Percentiles rank a stretch among this genome's conserved stretches.
These are phyloP conservation scores for Chloebia gouldiae DNA, from an alignment of 2,113 vertebrate genomes.

Conservation along the genomic window DNA sequence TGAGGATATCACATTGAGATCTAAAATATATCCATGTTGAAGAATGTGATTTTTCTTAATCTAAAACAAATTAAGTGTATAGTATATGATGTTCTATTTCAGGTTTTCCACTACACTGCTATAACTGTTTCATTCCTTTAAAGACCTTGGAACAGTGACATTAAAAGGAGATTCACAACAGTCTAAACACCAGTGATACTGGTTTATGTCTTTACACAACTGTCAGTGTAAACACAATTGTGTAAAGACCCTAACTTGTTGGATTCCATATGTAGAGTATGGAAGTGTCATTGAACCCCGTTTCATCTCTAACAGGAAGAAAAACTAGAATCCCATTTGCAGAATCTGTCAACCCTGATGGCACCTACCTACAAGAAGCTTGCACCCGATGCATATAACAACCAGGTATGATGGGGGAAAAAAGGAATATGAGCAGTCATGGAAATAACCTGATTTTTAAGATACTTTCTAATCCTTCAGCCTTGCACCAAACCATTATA, in stretches of 20 bases:
- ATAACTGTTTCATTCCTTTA: background rate
- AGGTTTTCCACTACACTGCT: background rate
- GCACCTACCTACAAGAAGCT: slow-evolving; percentile 90
- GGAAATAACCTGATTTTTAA: background rate
- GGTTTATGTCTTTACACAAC: background rate
- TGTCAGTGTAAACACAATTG: background rate
- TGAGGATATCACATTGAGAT: background rate
- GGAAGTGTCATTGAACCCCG: background rate
- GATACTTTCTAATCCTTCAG: background rate
- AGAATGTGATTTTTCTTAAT: background rate
- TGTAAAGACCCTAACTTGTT: background rate
- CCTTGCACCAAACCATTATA: background rate
- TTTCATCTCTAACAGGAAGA: slow-evolving; percentile 83
- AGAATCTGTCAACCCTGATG: slow-evolving; percentile 89
- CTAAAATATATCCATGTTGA: background rate
- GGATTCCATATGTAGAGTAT: background rate
- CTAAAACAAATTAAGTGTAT: background rate
- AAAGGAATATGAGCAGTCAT: background rate
- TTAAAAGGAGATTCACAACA: background rate
- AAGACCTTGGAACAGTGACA: background rate
- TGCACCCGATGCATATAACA: slow-evolving; percentile 93
- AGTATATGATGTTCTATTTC: background rate
- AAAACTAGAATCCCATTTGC: slow-evolving; percentile 87
- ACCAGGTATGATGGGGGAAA: slow-evolving; percentile 81
- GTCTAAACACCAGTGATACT: background rate